Conservation (phyloP, 2,888 invertebrate species). For the Spisula subtruncata region DNA sequence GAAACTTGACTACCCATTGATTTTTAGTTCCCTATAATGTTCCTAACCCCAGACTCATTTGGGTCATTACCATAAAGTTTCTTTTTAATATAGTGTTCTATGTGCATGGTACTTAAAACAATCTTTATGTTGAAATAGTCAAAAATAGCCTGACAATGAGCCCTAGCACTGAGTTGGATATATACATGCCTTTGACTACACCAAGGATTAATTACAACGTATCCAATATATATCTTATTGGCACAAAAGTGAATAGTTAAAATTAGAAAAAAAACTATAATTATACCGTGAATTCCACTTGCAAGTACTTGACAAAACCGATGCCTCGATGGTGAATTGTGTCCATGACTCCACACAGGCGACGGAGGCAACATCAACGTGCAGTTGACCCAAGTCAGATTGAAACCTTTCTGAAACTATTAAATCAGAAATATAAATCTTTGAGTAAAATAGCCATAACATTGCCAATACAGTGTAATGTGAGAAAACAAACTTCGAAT, state of each 20-base stretch:
- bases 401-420: too few relatives aligned
- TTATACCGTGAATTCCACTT: constrained; percentile 40
- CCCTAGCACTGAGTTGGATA: not conserved
- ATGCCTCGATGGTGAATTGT: constrained; percentile 40
- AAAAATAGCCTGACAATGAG: not conserved
- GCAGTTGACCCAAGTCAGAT: too few relatives aligned
- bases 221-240: not conserved
- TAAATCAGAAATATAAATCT: too few relatives aligned
- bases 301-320: constrained; percentile 39
- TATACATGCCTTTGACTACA: not conserved
- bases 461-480: too few relatives aligned
- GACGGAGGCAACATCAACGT: too few relatives aligned
- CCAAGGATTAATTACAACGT: not conserved
- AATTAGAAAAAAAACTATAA: not conserved
- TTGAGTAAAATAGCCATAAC: too few relatives aligned
- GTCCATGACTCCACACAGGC: constrained; percentile 30
- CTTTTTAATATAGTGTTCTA: too few relatives aligned
- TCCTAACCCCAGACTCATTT: too few relatives aligned
- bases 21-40: too few relatives aligned
- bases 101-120: not conserved
- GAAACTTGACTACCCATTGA: too few relatives aligned
- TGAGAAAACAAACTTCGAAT: too few relatives aligned
- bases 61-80: too few relatives aligned
- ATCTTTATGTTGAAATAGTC: not conserved
- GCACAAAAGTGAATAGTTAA: not conserved